Conservation (phyloP, 2,888 invertebrate genomes). For the Bedellia somnulentella region DNA sequence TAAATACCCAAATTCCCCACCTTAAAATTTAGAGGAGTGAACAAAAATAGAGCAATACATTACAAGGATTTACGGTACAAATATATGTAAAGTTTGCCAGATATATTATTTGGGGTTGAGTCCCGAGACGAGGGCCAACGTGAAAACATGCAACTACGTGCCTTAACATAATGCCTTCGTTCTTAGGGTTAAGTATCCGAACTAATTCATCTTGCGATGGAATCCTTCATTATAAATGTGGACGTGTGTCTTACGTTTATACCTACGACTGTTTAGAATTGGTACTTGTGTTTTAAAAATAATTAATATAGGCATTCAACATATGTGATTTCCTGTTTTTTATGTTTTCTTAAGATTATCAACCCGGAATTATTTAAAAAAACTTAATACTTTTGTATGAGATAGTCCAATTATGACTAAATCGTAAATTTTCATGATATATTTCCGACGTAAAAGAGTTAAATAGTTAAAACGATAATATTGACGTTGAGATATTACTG, state of each 20-base stretch:
- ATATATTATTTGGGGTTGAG: conserved; percentile 58
- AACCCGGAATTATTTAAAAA: too few species aligned
- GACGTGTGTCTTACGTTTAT: conserved; percentile 38
- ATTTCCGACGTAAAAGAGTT: too few species aligned
- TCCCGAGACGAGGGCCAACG: conserved; percentile 46
- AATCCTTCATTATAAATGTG: conserved; percentile 60
- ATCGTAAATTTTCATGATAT: too few species aligned
- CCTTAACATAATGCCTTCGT: conserved; percentile 49
- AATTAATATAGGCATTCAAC: too few species aligned
- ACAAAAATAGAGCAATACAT: conserved; percentile 61
- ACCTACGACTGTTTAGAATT: too few species aligned
- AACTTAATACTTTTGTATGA: too few species aligned
- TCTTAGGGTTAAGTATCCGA: conserved; percentile 44
- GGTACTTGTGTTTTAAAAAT: too few species aligned
- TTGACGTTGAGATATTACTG: too few species aligned
- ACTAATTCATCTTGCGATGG: conserved; percentile 50
- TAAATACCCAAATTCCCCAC: conserved; percentile 41
- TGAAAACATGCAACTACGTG: conserved; percentile 57
- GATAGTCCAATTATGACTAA: too few species aligned
- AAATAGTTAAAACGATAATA: too few species aligned
- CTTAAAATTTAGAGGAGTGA: conserved; percentile 46
- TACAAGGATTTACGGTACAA: conserved; percentile 59
- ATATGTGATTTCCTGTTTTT: too few species aligned
- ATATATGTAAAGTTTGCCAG: conserved; percentile 61
- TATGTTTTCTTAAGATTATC: too few species aligned